phyloP scores from a whole-genome alignment of 2,113 vertebrate genomes.

The Pogona vitticeps region DNA sequence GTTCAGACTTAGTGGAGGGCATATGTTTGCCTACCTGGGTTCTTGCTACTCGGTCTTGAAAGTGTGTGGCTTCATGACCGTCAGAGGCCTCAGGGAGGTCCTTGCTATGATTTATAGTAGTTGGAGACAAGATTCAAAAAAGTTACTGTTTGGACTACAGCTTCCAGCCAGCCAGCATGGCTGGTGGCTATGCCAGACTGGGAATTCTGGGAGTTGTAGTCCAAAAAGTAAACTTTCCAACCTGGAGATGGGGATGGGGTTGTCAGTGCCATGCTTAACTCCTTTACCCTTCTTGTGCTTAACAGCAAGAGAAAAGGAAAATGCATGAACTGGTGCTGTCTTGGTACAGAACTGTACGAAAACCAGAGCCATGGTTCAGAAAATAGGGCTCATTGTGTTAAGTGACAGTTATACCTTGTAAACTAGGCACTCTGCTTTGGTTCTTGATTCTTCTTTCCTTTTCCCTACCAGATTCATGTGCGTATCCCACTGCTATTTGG shows the following conservation, averaged over 20 bases:
- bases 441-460: neutral
- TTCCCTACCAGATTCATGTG: neutral
- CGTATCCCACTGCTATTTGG: neutral
- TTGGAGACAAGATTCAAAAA: too few relatives aligned
- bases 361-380: neutral
- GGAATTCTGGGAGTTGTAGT: too few relatives aligned
- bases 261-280: neutral
- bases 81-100: too few relatives aligned
- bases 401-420: neutral
- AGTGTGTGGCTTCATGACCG: neutral
- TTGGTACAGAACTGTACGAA: neutral
- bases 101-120: neutral
- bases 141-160: too few relatives aligned
- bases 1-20: too few relatives aligned
- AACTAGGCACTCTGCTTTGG: neutral
- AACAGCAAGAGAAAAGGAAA: neutral
- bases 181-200: too few relatives aligned
- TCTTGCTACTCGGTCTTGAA: neutral
- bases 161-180: too few relatives aligned
- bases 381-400: neutral
- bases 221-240: too few relatives aligned
- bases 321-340: neutral
- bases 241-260: too few relatives aligned
- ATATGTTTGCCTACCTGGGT: neutral
- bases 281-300: neutral